Conservation (phyloP, 2,797 vertebrate genomes). For the Picus viridis region DNA sequence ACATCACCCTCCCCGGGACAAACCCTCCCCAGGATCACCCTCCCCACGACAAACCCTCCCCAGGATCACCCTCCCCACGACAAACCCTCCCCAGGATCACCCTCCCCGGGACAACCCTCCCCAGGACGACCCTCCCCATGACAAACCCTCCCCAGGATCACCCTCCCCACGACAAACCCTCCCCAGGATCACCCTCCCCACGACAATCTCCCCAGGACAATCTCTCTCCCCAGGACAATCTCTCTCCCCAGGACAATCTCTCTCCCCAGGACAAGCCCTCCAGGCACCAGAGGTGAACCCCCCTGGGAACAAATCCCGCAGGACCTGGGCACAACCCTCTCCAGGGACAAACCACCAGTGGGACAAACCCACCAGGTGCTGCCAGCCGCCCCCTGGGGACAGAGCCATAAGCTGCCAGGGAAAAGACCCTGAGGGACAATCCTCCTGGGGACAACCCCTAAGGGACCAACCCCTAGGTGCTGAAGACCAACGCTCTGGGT, state of each 20-base stretch:
- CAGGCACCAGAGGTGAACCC: not conserved
- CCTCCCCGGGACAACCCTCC: not conserved
- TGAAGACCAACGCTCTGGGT: rapidly evolving
- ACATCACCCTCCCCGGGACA: no score
- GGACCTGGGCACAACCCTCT: not conserved
- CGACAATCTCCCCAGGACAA: not conserved
- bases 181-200: not conserved
- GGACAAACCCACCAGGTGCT: not conserved
- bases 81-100: no score
- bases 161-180: not conserved
- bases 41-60: not conserved
- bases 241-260: no score
- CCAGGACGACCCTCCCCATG: not conserved
- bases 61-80: no score
- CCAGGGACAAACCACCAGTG: not conserved
- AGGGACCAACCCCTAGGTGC: not conserved
- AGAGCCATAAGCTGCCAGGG: no score
- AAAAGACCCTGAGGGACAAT: not conserved
- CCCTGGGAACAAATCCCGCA: no score
- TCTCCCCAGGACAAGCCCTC: not conserved
- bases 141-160: no score
- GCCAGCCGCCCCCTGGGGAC: not conserved
- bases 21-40: no score
- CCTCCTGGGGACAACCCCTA: not conserved
- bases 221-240: no score